Conservation (phyloP, 2,888 invertebrate species). For the Cryptus armator region DNA sequence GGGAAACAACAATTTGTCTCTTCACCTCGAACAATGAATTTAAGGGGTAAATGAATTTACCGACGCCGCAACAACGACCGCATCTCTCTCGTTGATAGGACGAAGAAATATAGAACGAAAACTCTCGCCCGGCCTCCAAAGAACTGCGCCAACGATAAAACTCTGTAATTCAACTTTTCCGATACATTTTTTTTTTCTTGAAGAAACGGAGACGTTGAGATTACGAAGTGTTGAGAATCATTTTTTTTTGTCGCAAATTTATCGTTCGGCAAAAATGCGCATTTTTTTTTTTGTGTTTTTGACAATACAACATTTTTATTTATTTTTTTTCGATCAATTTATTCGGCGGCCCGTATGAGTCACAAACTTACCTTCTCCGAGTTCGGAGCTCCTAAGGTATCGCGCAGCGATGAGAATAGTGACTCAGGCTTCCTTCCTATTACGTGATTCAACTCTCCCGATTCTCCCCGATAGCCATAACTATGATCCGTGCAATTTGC, state of each 20-base stretch:
- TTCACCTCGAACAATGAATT: constrained; percentile 74
- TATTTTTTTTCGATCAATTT: neutral
- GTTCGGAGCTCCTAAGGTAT: neutral
- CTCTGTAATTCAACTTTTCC: constrained; percentile 38
- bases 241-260: neutral
- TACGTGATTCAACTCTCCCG: constrained; percentile 1
- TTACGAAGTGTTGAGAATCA: neutral
- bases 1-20: constrained; percentile 75
- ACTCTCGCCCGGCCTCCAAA: neutral
- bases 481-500: constrained; percentile 3
- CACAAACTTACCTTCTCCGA: constrained; percentile 8
- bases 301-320: no score
- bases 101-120: neutral
- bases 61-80: constrained; percentile 53
- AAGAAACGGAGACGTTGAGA: neutral
- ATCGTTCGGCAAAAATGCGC: neutral
- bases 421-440: neutral
- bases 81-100: constrained; percentile 33
- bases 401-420: neutral
- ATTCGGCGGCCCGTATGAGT: neutral
- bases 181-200: constrained; percentile 31
- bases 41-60: constrained; percentile 65
- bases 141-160: constrained; percentile 23
- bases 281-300: no score
- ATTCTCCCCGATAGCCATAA: constrained; percentile 23